Percentiles rank a stretch among this genome's conserved stretches.
Conservation (phyloP, 2,797 vertebrate genomes). For the Falco novaeseelandiae region DNA sequence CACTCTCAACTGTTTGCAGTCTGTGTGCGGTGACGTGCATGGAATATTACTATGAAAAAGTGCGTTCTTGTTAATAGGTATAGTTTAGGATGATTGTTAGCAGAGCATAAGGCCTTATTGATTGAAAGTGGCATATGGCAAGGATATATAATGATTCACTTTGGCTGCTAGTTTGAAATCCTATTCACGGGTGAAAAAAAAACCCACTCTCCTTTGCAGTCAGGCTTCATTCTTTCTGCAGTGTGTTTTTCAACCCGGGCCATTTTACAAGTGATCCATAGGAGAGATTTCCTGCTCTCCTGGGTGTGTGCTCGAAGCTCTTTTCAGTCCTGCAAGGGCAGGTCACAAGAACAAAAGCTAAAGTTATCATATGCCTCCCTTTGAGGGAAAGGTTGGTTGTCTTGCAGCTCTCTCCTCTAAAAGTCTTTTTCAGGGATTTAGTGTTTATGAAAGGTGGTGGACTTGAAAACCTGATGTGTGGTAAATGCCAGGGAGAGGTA, state of each 20-base stretch:
- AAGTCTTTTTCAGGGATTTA: constrained; percentile 6
- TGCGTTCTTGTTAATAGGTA: constrained; percentile 68
- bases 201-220: constrained; percentile 31
- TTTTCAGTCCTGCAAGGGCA: constrained; percentile 62
- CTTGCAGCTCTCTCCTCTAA: neutral
- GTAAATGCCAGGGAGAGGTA: neutral
- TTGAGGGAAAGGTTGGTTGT: neutral
- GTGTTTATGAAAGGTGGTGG: neutral
- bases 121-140: constrained; percentile 75
- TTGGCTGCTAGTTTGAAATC: constrained; percentile 69
- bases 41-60: constrained; percentile 62
- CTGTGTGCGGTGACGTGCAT: neutral
- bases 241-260: constrained; percentile 31
- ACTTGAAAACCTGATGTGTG: neutral
- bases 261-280: constrained; percentile 34
- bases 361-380: constrained; percentile 19
- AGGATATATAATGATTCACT: constrained; percentile 71
- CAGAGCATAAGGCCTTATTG: constrained; percentile 73
- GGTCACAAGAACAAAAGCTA: constrained; percentile 61
- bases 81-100: constrained; percentile 70
- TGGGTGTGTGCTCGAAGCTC: constrained; percentile 59
- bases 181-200: constrained; percentile 10
- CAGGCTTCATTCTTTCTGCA: constrained; percentile 54
- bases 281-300: constrained; percentile 64
- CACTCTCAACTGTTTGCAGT: constrained; percentile 18